Conservation (phyloP, 2,113 vertebrate species). For the Sturnus vulgaris region DNA sequence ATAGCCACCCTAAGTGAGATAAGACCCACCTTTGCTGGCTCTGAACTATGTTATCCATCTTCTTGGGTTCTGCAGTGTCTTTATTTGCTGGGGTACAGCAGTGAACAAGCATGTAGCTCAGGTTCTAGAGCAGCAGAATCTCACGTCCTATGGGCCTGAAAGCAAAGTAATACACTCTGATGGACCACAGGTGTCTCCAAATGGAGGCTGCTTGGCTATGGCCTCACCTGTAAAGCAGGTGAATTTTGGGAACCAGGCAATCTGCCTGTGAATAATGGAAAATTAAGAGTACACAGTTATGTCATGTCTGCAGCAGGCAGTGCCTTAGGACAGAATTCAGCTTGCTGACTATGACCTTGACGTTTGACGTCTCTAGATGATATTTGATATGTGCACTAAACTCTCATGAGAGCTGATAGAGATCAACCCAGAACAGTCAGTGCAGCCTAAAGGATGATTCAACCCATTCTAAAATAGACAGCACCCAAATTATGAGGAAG, state of each 20-base stretch:
- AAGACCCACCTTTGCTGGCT: neutral
- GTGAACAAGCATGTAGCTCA: neutral
- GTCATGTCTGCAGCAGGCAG: neutral
- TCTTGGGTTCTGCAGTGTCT: neutral
- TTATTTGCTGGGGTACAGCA: neutral
- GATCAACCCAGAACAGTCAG: neutral
- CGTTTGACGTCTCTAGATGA: neutral
- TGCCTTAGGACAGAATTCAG: neutral
- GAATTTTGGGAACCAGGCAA: neutral
- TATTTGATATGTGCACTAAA: neutral
- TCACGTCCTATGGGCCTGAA: neutral
- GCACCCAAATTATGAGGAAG: neutral
- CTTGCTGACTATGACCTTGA: neutral
- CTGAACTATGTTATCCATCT: neutral
- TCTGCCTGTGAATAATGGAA: neutral
- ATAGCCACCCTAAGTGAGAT: neutral
- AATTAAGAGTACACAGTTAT: neutral
- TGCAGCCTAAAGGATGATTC: neutral
- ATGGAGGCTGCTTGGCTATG: neutral
- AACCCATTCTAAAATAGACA: neutral
- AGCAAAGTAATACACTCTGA: neutral
- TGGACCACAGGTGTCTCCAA: neutral
- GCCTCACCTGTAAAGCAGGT: neutral
- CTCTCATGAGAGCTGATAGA: neutral
- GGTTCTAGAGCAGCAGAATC: neutral